These are phyloP conservation scores for Polydesmus complanatus DNA, from an alignment of 2,888 invertebrate genomes.

Conservation along the genomic window DNA sequence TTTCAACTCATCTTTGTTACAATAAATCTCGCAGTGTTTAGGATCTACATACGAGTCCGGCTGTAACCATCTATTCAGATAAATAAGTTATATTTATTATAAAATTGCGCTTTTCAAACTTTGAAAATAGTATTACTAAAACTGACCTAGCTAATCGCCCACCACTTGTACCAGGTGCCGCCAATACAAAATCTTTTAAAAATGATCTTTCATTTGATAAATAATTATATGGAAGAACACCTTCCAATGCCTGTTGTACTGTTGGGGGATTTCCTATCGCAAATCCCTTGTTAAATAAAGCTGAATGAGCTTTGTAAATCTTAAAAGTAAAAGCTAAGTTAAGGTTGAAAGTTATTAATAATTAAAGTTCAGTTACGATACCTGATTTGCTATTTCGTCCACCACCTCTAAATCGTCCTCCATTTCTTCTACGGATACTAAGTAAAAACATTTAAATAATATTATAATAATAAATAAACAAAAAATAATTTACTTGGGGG, in stretches of 20 bases:
- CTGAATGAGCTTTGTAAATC: conserved; percentile 49
- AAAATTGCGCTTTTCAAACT: too few species aligned
- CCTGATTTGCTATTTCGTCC: conserved; percentile 48
- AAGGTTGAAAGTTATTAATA: conserved; percentile 1
- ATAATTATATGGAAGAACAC: conserved; percentile 60
- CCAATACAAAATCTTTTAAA: conserved; percentile 78
- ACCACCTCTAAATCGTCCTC: conserved; percentile 56
- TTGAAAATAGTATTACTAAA: too few species aligned
- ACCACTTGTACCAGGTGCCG: conserved; percentile 71
- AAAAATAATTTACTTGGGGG: conserved; percentile 35
- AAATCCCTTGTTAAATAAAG: conserved; percentile 73
- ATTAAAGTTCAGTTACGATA: too few species aligned
- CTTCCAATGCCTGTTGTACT: conserved; percentile 79
- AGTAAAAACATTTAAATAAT: conserved; percentile 9
- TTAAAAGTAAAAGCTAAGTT: conserved; percentile 26
- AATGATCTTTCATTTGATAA: conserved; percentile 85
- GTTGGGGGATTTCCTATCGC: conserved; percentile 74
- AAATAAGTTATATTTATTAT: too few species aligned
- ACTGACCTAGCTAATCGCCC: conserved; percentile 61
- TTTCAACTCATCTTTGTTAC: conserved; percentile 46
- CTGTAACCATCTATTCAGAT: conserved; percentile 68
- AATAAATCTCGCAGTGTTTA: conserved; percentile 65
- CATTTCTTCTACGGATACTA: conserved; percentile 38
- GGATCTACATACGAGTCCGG: conserved; percentile 86
- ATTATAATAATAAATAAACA: background rate